Evolutionary conservation across 2,113 vertebrate species (phyloP).

Genomic region (Orthonyx spaldingii): DNA sequence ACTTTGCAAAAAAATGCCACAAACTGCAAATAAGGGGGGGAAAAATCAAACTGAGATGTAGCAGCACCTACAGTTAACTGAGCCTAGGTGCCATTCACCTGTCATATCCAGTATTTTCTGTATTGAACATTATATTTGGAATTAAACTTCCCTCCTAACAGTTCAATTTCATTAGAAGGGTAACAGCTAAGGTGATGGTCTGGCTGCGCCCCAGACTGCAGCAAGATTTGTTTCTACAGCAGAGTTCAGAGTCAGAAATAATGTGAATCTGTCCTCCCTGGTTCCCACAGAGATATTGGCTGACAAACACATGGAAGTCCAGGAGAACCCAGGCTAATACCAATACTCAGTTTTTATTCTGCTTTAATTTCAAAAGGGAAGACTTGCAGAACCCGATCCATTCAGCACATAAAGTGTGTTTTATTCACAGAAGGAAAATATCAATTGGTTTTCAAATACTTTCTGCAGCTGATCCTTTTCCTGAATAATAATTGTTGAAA

Average conservation of each 20-base stretch:
- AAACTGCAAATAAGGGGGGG: not conserved
- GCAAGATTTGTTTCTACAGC: not conserved
- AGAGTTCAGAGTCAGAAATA: not conserved
- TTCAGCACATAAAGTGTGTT: not conserved
- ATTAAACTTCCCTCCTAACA: not conserved
- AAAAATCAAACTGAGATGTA: not conserved
- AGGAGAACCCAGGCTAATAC: not conserved
- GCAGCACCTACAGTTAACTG: not conserved
- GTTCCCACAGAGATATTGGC: not conserved
- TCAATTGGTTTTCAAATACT: not conserved
- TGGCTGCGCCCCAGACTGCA: not conserved
- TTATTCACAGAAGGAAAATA: not conserved
- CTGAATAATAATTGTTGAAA: not conserved
- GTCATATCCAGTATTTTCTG: not conserved
- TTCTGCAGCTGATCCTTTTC: not conserved
- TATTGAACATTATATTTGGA: not conserved
- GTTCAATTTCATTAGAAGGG: not conserved
- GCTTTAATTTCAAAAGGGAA: not conserved
- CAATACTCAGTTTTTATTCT: not conserved
- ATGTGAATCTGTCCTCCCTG: not conserved
- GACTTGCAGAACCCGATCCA: not conserved
- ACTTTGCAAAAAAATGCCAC: not conserved
- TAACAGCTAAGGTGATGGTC: not conserved
- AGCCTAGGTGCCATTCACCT: not conserved
- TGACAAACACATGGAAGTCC: fast-evolving